Conservation (phyloP, 1,140 invertebrate species). For the Drosophila bifasciata region DNA sequence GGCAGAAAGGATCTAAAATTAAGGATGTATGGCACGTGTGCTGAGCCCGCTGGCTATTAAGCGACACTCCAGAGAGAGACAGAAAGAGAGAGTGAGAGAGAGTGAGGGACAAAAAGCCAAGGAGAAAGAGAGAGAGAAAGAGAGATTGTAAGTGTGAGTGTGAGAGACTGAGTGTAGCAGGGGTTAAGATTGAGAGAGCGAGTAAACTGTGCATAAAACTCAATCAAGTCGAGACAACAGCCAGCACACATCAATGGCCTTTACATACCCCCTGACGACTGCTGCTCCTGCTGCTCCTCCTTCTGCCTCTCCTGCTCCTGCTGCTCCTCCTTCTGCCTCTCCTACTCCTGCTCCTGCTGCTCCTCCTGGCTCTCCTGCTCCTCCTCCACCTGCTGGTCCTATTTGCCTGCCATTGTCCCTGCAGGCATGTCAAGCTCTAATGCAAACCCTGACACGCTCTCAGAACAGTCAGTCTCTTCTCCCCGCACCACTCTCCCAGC, state of each 20-base stretch:
- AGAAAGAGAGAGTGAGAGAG: no score
- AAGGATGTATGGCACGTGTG: conserved; percentile 73
- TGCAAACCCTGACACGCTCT: conserved; percentile 73
- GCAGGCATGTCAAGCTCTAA: conserved; percentile 78
- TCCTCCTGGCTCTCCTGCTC: no score
- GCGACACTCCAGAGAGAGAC: conserved; percentile 44
- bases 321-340: not conserved
- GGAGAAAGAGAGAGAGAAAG: no score
- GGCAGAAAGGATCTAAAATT: conserved; percentile 53
- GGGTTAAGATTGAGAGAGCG: not conserved
- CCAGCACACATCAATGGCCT: conserved; percentile 64
- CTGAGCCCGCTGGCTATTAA: conserved; percentile 68
- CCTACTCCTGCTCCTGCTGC: not conserved
- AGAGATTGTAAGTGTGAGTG: no score
- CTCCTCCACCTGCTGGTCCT: conserved; percentile 1
- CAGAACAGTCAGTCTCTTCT: not conserved
- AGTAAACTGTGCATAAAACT: conserved; percentile 80
- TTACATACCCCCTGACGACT: conserved; percentile 60
- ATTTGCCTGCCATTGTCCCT: conserved; percentile 55
- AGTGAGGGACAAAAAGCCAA: no score
- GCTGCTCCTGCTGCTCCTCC: not conserved
- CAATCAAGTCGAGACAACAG: conserved; percentile 76
- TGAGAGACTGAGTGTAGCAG: no score
- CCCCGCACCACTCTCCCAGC: conserved; percentile 28
- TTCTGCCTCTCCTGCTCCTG: not conserved